A percentile compares a stretch with the other conserved stretches of the same genome.
phyloP scores from a whole-genome alignment of 1,140 invertebrate genomes.

The Triops cancriformis region DNA sequence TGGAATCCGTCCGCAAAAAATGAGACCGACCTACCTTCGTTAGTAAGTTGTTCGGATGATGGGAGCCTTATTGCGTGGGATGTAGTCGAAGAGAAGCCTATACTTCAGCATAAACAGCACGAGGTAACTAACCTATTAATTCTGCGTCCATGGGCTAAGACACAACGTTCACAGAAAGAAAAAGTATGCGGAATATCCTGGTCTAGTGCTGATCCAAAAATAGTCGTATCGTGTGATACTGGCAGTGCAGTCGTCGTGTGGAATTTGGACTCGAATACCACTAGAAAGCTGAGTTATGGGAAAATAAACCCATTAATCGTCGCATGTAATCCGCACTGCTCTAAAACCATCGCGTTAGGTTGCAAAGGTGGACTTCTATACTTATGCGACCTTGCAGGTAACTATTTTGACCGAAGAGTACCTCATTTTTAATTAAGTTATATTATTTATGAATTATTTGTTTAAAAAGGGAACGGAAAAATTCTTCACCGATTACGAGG shows the following conservation, averaged over 20 bases:
- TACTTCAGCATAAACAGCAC: slow-evolving; percentile 2
- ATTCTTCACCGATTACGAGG: slow-evolving; percentile 56
- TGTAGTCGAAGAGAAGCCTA: neutral
- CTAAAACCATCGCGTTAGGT: slow-evolving; percentile 53
- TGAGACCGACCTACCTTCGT: neutral
- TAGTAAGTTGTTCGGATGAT: neutral
- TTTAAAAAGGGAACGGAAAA: slow-evolving; percentile 46
- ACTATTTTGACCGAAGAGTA: slow-evolving; percentile 21
- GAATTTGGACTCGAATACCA: slow-evolving; percentile 49
- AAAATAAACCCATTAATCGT: slow-evolving; percentile 46
- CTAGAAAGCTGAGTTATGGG: slow-evolving; percentile 41
- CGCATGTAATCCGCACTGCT: slow-evolving; percentile 52
- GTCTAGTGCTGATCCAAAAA: slow-evolving; percentile 44
- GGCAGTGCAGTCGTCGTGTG: slow-evolving; percentile 53
- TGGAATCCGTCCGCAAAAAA: neutral
- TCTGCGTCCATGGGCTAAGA: neutral
- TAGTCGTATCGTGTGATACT: slow-evolving; percentile 49
- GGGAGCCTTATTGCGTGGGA: neutral
- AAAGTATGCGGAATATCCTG: slow-evolving; percentile 36
- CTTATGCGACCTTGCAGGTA: slow-evolving; percentile 50
- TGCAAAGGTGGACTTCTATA: slow-evolving; percentile 54
- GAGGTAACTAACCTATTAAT: neutral
- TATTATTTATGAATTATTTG: too few species aligned
- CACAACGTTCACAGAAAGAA: neutral
- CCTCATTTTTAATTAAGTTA: slow-evolving; percentile 25